Evolutionary conservation across 1,140 invertebrate species (phyloP).

Genomic region (Diachasmimorpha longicaudata): DNA sequence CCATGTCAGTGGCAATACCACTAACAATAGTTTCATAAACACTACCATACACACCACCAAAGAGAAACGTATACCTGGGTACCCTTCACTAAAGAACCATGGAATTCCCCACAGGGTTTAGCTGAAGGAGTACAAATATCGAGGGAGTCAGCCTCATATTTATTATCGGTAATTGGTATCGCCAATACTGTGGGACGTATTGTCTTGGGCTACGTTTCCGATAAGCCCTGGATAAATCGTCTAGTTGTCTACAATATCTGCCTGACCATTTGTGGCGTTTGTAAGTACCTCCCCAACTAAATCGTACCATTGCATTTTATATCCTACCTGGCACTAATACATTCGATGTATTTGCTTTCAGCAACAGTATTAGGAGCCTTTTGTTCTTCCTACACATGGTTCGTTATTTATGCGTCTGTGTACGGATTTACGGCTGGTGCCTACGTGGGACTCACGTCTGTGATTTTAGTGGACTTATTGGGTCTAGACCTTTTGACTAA

Average conservation of each 20-base stretch:
- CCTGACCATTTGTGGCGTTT: constrained; percentile 81
- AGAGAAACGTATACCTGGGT: no score
- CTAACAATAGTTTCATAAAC: no score
- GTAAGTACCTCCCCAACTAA: constrained; percentile 62
- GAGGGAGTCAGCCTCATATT: constrained; percentile 67
- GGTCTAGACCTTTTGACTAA: constrained; percentile 89
- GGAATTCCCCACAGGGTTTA: constrained; percentile 60
- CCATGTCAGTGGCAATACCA: no score
- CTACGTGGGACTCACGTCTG: constrained; percentile 91
- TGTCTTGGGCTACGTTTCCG: constrained; percentile 82
- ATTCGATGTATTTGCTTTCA: constrained; percentile 57
- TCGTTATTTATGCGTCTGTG: constrained; percentile 78
- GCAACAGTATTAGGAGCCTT: constrained; percentile 80
- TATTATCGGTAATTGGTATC: constrained; percentile 82
- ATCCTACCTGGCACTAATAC: no score
- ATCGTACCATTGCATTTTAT: no score
- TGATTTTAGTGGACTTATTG: constrained; percentile 85
- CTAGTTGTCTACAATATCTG: constrained; percentile 88
- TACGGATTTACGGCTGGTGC: constrained; percentile 92
- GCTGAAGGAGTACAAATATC: constrained; percentile 68
- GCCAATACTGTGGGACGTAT: constrained; percentile 89
- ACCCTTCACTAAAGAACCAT: no score
- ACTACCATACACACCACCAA: no score
- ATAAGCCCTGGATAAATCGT: constrained; percentile 87
- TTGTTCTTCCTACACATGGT: constrained; percentile 71